Evolutionary conservation across 2,797 vertebrate genomes (phyloP).

Genomic region (Enteromius thamalakanensis): DNA sequence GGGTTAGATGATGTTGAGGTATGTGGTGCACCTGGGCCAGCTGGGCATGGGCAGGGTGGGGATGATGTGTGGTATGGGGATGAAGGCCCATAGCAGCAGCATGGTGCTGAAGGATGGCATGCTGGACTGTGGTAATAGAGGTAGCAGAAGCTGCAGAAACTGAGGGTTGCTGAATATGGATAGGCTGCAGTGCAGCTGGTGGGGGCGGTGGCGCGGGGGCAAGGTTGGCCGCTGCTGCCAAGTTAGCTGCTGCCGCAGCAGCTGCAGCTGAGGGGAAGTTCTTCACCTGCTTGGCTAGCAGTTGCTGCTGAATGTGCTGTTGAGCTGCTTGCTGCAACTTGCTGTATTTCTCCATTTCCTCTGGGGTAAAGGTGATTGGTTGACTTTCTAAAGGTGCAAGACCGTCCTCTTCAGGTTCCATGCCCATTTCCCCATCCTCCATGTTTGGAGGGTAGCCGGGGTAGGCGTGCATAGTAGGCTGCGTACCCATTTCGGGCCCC

Average conservation of each 20-base stretch:
- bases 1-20: conserved; percentile 92
- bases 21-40: conserved; percentile 97
- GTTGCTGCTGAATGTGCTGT: conserved; percentile 98
- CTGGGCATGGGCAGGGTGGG: conserved; percentile 88
- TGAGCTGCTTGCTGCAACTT: conserved; percentile 97
- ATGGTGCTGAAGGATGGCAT: conserved; percentile 95
- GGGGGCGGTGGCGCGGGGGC: conserved; percentile 78
- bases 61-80: conserved; percentile 85
- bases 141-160: conserved; percentile 86
- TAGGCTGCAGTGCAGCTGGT: conserved; percentile 84
- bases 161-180: conserved; percentile 95
- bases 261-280: conserved; percentile 86
- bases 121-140: conserved; percentile 93
- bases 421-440: conserved; percentile 81
- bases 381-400: conserved; percentile 96
- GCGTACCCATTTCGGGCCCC: conserved; percentile 77
- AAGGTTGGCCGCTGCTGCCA: conserved; percentile 75
- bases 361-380: conserved; percentile 96
- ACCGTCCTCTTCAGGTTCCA: conserved; percentile 83
- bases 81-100: conserved; percentile 92
- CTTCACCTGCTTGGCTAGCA: conserved; percentile 97
- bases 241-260: conserved; percentile 78
- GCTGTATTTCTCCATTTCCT: conserved; percentile 99
- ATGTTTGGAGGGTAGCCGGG: conserved; percentile 81
- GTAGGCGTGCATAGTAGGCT: conserved; percentile 82